phyloP scores from a whole-genome alignment of 2,797 vertebrate genomes.

The Masticophis lateralis region DNA sequence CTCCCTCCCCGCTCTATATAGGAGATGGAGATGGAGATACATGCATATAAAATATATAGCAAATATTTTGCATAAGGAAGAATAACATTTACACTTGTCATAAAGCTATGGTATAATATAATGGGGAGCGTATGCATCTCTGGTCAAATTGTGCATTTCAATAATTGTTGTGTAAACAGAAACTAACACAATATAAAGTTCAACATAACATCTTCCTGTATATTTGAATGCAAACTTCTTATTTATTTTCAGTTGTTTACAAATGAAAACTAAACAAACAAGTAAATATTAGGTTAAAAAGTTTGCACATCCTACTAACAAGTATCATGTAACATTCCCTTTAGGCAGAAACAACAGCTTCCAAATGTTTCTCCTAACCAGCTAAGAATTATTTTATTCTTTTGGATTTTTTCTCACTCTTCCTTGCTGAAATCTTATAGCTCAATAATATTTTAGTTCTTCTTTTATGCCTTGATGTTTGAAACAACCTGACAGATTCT shows the following conservation, averaged over 20 bases:
- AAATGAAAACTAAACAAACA: neutral
- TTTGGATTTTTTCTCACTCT: neutral
- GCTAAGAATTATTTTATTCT: neutral
- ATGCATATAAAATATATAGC: neutral
- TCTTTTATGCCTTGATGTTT: neutral
- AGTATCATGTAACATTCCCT: neutral
- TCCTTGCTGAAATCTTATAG: neutral
- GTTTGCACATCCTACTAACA: neutral
- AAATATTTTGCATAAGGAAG: neutral
- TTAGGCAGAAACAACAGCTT: neutral
- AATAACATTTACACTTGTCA: neutral
- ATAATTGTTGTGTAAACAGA: neutral
- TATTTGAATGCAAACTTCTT: neutral
- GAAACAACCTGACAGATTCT: neutral
- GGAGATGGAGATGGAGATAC: no score
- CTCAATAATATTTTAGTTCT: neutral
- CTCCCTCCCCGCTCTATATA: no score
- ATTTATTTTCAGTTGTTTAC: neutral
- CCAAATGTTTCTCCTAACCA: neutral
- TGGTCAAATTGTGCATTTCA: neutral
- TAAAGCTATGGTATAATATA: neutral
- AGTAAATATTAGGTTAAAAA: neutral
- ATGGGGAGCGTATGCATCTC: neutral
- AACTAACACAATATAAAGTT: neutral
- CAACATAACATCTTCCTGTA: neutral